Conservation (phyloP, 2,797 vertebrate genomes). For the Channa striata region DNA sequence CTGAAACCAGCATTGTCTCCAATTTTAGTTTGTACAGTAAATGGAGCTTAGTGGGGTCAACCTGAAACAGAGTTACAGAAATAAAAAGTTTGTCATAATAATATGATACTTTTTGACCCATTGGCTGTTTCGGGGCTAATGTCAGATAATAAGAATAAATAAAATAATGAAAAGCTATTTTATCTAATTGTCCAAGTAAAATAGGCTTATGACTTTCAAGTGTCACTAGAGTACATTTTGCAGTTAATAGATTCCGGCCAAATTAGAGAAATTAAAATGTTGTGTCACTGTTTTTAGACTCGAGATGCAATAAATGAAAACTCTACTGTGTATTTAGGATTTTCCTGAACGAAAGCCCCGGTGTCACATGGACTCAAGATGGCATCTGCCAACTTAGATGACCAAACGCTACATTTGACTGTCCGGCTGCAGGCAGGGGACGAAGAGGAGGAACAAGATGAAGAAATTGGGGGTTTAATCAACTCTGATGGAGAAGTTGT, state of each 20-base stretch:
- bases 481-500: constrained; percentile 76
- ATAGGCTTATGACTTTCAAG: neutral
- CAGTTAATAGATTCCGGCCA: neutral
- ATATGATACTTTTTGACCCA: too few species aligned
- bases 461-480: constrained; percentile 70
- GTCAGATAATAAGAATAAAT: too few species aligned
- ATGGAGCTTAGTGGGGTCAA: too few species aligned
- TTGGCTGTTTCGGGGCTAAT: too few species aligned
- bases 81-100: too few species aligned
- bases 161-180: neutral
- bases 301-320: neutral
- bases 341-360: constrained; percentile 24
- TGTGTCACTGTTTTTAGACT: neutral
- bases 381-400: constrained; percentile 47
- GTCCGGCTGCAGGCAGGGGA: constrained; percentile 65
- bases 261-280: neutral
- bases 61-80: too few species aligned
- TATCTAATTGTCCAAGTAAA: neutral
- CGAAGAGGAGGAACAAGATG: constrained; percentile 41
- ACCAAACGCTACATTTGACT: constrained; percentile 66
- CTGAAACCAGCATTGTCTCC: neutral
- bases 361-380: constrained; percentile 33
- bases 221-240: neutral
- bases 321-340: constrained; percentile 49
- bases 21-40: too few species aligned